A percentile compares a stretch with the other conserved stretches of the same genome.
Conservation (phyloP, 2,797 vertebrate species). For the Notolabrus celidotus region DNA sequence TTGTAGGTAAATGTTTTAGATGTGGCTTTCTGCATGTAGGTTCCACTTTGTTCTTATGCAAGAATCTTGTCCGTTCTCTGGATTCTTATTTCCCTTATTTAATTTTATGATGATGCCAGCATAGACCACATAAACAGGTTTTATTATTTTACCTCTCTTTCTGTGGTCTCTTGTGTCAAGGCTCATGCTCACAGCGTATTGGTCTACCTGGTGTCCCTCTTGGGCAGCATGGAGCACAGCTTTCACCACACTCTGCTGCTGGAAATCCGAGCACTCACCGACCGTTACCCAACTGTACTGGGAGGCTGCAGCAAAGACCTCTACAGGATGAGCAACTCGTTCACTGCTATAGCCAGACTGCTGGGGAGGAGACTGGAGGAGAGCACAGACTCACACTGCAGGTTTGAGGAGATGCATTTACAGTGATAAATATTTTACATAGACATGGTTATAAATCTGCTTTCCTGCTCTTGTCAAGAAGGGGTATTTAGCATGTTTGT, state of each 20-base stretch:
- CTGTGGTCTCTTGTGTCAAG: constrained; percentile 71
- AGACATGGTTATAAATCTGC: no score
- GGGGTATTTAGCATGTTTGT: no score
- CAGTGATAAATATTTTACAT: no score
- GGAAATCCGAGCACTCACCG: constrained; percentile 91
- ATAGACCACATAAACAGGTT: neutral
- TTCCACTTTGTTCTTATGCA: no score
- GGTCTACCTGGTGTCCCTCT: constrained; percentile 89
- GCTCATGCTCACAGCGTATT: constrained; percentile 87
- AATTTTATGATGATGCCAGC: neutral
- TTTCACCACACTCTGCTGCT: constrained; percentile 92
- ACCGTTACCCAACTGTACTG: constrained; percentile 86
- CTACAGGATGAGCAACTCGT: constrained; percentile 97
- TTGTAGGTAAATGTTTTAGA: no score
- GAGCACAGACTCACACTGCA: constrained; percentile 55
- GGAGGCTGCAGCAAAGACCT: constrained; percentile 91
- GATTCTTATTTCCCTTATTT: neutral
- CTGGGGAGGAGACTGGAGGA: constrained; percentile 86
- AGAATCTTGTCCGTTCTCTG: no score
- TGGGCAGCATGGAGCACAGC: constrained; percentile 93
- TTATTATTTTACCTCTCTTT: neutral
- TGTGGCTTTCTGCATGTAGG: no score
- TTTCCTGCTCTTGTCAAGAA: no score
- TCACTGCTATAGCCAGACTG: constrained; percentile 90
- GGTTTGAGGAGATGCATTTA: constrained; percentile 73